phyloP scores from a whole-genome alignment of 2,888 invertebrate genomes.

The Emmelina monodactyla region DNA sequence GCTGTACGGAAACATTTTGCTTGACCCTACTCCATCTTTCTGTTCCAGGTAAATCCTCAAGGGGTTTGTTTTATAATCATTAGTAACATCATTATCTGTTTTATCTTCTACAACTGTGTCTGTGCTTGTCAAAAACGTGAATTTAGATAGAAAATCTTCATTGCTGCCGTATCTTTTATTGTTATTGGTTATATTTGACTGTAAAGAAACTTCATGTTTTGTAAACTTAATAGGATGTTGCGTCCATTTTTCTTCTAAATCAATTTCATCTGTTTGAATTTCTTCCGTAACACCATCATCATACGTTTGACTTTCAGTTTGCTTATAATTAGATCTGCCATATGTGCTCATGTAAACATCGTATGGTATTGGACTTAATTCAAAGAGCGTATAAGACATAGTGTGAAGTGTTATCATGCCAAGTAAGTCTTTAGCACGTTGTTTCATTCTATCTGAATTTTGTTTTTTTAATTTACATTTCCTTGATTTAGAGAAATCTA shows the following conservation, averaged over 20 bases:
- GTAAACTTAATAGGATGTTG: slow-evolving; percentile 51
- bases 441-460: slow-evolving; percentile 31
- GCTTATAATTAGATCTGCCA: slow-evolving; percentile 44
- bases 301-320: slow-evolving; percentile 46
- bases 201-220: slow-evolving; percentile 28
- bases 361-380: slow-evolving; percentile 58
- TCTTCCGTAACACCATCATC: slow-evolving; percentile 49
- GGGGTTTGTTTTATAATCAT: slow-evolving; percentile 34
- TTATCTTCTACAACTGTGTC: slow-evolving; percentile 12
- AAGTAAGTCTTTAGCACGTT: slow-evolving; percentile 44
- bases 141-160: slow-evolving; percentile 34
- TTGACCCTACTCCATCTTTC: slow-evolving; percentile 42
- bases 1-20: slow-evolving; percentile 37
- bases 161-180: slow-evolving; percentile 22
- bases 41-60: slow-evolving; percentile 49
- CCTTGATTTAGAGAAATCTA: slow-evolving; percentile 47
- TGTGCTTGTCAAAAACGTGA: slow-evolving; percentile 22
- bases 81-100: slow-evolving; percentile 21
- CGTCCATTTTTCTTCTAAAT: slow-evolving; percentile 40
- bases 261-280: slow-evolving; percentile 44
- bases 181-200: slow-evolving; percentile 12
- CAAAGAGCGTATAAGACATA: slow-evolving; percentile 47
- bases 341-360: slow-evolving; percentile 54
- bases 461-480: slow-evolving; percentile 34
- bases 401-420: slow-evolving; percentile 51